Conservation (phyloP, 2,113 vertebrate species). For the Istiophorus platypterus region DNA sequence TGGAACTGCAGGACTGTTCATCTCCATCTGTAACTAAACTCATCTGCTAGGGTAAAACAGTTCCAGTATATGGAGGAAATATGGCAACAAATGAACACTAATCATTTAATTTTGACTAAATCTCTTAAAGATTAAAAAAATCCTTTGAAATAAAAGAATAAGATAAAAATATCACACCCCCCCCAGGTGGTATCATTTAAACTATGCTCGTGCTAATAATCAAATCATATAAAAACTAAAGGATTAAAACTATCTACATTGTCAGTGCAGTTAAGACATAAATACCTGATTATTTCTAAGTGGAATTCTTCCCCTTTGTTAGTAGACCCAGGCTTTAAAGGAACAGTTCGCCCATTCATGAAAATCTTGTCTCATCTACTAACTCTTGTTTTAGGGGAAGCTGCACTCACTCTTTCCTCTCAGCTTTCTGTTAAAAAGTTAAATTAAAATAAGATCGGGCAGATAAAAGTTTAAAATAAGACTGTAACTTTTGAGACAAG, state of each 20-base stretch:
- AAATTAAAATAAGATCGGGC: neutral
- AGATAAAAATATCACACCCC: neutral
- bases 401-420: neutral
- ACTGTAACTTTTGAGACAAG: too few relatives aligned
- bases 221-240: conserved; percentile 26
- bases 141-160: neutral
- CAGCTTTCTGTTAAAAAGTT: too few relatives aligned
- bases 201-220: neutral
- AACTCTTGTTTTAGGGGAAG: neutral
- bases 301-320: neutral
- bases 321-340: neutral
- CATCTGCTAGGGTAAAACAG: neutral
- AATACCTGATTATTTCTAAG: conserved; percentile 13
- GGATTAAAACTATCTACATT: neutral
- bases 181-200: conserved; percentile 1
- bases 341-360: neutral
- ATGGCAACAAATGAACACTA: neutral
- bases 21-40: neutral
- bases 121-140: neutral
- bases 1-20: neutral
- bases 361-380: neutral
- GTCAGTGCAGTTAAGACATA: conserved; percentile 36
- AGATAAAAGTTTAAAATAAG: neutral
- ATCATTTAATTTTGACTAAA: neutral
- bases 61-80: neutral